Conservation (phyloP, 2,888 invertebrate species). For the Philhelius pedissequus region DNA sequence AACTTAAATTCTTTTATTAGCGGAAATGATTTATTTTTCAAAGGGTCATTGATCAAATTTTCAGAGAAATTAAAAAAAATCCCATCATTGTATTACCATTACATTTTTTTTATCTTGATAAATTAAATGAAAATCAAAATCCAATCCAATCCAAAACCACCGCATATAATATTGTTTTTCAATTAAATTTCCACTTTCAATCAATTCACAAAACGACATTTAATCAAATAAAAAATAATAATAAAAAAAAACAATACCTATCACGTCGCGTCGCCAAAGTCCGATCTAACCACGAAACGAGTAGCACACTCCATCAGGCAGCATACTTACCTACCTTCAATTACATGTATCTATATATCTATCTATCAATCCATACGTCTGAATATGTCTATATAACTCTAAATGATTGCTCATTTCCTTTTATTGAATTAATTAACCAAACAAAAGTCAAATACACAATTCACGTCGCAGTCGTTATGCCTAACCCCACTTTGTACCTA, state of each 20-base stretch:
- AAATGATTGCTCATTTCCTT: slow-evolving; percentile 63
- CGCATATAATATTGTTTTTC: slow-evolving; percentile 1
- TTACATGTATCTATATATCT: not conserved
- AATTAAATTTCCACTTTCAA: slow-evolving; percentile 43
- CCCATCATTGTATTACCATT: not conserved
- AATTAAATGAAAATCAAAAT: not conserved
- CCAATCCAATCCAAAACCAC: not conserved
- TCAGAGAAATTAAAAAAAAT: not conserved
- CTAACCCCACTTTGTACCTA: not conserved
- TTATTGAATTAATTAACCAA: slow-evolving; percentile 65
- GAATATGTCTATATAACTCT: not conserved
- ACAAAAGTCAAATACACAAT: slow-evolving; percentile 56
- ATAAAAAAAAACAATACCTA: not conserved
- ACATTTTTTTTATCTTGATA: not conserved
- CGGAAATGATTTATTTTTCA: not conserved
- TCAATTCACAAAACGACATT: slow-evolving; percentile 24
- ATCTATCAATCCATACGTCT: not conserved
- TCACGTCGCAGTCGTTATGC: slow-evolving; percentile 16
- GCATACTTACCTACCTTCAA: not conserved
- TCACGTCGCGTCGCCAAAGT: slow-evolving; percentile 43
- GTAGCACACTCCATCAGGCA: slow-evolving; percentile 11
- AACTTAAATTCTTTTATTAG: not conserved
- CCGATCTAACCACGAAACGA: slow-evolving; percentile 18
- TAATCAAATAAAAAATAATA: slow-evolving; percentile 27
- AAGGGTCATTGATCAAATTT: not conserved